Evolutionary conservation across 1,140 invertebrate genomes (phyloP), one percentile per base, ranked within the genome.

Genomic region (Drosophila pruinosa): DNA sequence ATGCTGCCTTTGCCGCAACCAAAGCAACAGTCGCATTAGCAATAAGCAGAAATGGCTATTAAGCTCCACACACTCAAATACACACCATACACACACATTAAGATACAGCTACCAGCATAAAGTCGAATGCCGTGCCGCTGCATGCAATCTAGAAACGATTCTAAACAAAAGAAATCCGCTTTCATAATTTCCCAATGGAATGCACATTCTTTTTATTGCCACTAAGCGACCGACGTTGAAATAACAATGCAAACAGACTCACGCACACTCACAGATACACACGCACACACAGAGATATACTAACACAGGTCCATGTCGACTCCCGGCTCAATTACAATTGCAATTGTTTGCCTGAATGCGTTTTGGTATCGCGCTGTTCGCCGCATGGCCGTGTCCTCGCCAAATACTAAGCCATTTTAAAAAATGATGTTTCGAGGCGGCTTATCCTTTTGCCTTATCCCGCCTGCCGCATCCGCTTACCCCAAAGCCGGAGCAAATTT

Each of bases 311-410:
- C 52, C 58, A 69, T 48, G 62, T 61, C 74, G 67, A 86, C 82
- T 82, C 78, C 75, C 82, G 78, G 82, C 82, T 88, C 82, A 88
- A 88, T 88, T 88, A 88, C 82, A 88, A 88, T 88, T 88, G 82
- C 82, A 88, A 88, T 88, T 88, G 82, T 88, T 88, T 82, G 82
- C 78, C 82, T 88, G 82, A 88, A 88, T 88, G 82, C 82, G 83
- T 88, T 88, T 88, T 72, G 78, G 69, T 75, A 75, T 86, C 59
- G 73, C 77, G 64, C 80, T 77, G 81, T 63, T 64, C 56, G 22
- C 53, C 52, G 47, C 78, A 68, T 61, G 38, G 61, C 64, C 78
- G 64, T 71, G 39, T 75, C 52, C 43, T 45, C 72, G 53, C 80
- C 80, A 68, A 85, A 65, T 74, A 64, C 80, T 56, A 61, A 74